Evolutionary conservation across 1,140 invertebrate species (phyloP).

Genomic region (Orius insidiosus): DNA sequence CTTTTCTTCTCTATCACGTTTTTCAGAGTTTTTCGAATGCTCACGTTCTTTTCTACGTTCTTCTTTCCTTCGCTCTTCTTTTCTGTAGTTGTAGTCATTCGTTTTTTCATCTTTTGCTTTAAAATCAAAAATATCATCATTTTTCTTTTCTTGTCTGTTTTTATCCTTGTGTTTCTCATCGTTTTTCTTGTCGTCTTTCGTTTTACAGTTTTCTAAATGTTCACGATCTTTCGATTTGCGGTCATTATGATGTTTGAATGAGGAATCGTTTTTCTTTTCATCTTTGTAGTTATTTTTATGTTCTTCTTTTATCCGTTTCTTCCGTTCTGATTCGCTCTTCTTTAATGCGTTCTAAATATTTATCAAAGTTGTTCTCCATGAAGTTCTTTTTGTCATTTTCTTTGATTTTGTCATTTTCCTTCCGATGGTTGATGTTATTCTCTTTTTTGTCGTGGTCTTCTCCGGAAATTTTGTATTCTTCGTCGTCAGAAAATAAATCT

Average conservation of each 20-base stretch:
- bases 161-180: slow-evolving; percentile 12
- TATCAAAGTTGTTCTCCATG: slow-evolving; percentile 21
- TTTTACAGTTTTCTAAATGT: slow-evolving; percentile 20
- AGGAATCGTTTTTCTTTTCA: slow-evolving; percentile 16
- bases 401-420: slow-evolving; percentile 14
- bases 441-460: slow-evolving; percentile 12
- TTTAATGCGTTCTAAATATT: slow-evolving; percentile 21
- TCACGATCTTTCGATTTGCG: slow-evolving; percentile 16
- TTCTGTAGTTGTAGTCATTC: slow-evolving; percentile 16
- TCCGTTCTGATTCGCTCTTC: slow-evolving; percentile 14
- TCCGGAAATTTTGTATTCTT: slow-evolving; percentile 22
- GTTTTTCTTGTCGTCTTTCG: slow-evolving; percentile 17
- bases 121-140: slow-evolving; percentile 15
- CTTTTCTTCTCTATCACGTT: slow-evolving; percentile 10
- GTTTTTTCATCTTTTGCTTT: slow-evolving; percentile 17
- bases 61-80: slow-evolving; percentile 23
- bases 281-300: slow-evolving; percentile 22
- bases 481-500: slow-evolving; percentile 29
- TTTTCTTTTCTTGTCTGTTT: slow-evolving; percentile 15
- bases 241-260: slow-evolving; percentile 7
- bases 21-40: slow-evolving; percentile 6
- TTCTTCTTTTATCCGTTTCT: slow-evolving; percentile 20
- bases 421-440: slow-evolving; percentile 22
- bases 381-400: slow-evolving; percentile 13
- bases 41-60: slow-evolving; percentile 16